Evolutionary conservation across 53 echinoderm and acorn worm genomes (phyloP).

Genomic region (Antedon mediterranea): DNA sequence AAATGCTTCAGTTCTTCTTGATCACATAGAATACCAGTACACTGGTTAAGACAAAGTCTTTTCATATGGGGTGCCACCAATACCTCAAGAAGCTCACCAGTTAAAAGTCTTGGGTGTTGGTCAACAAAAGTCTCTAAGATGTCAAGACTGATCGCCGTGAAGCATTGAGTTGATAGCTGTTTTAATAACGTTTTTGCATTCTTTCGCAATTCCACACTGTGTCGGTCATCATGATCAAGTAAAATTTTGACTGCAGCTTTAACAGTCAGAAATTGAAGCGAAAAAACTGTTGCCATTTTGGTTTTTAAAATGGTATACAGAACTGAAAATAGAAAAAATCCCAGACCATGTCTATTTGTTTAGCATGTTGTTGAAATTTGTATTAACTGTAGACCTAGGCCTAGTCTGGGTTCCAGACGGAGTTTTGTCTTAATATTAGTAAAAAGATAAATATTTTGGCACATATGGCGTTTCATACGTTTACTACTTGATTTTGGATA

Average conservation of each 20-base stretch:
- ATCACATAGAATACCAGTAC: constrained; percentile 20
- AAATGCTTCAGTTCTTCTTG: constrained; percentile 20
- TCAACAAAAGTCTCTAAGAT: constrained; percentile 40
- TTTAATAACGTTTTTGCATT: constrained; percentile 26
- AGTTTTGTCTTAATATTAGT: too few species aligned
- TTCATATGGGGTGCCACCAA: constrained; percentile 70
- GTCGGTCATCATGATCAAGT: constrained; percentile 34
- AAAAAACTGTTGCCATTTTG: constrained; percentile 44
- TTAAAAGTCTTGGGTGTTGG: constrained; percentile 36
- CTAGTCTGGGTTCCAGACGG: too few species aligned
- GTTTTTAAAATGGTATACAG: too few species aligned
- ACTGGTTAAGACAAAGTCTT: constrained; percentile 38
- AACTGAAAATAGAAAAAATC: too few species aligned
- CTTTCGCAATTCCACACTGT: constrained; percentile 23
- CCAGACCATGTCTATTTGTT: too few species aligned
- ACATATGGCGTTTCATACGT: too few species aligned
- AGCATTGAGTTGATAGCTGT: constrained; percentile 16
- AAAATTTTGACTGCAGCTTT: constrained; percentile 36
- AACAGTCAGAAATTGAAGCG: constrained; percentile 32
- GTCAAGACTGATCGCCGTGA: constrained; percentile 31
- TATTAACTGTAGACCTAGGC: too few species aligned
- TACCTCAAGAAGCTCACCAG: constrained; percentile 38
- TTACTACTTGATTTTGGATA: too few species aligned
- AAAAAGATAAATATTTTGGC: too few species aligned
- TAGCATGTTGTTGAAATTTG: too few species aligned